phyloP scores from a whole-genome alignment of 2,888 invertebrate species.

The Phalangium opilio region DNA sequence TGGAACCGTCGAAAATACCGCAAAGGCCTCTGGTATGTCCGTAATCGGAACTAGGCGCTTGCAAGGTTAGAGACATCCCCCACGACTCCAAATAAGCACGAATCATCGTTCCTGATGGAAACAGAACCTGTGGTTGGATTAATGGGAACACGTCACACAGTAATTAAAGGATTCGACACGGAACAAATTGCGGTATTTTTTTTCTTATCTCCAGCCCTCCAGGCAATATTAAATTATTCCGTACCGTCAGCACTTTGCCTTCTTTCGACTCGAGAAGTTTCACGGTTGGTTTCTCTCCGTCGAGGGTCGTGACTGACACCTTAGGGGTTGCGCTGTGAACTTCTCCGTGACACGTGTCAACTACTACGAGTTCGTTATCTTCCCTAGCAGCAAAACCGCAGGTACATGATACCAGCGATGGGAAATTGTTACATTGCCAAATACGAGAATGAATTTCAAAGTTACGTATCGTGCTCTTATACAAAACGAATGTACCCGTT shows the following conservation, averaged over 20 bases:
- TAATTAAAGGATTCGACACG: too few relatives aligned
- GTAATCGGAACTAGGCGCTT: not conserved
- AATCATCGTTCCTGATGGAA: not conserved
- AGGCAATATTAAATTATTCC: not conserved
- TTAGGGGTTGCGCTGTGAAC: not conserved
- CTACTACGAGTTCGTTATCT: not conserved
- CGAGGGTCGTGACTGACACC: not conserved
- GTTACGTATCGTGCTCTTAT: not conserved
- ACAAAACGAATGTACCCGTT: constrained; percentile 3
- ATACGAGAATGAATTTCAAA: constrained; percentile 1
- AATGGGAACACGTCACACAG: too few relatives aligned
- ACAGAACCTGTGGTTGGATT: not conserved
- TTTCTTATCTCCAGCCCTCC: too few relatives aligned
- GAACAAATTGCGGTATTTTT: too few relatives aligned
- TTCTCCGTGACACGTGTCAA: not conserved
- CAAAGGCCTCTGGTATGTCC: constrained; percentile 1
- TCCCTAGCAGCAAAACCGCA: constrained; percentile 2
- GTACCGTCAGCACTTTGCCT: not conserved
- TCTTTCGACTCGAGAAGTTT: not conserved
- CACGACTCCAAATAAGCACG: not conserved
- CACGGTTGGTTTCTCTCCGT: not conserved
- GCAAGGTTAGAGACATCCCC: not conserved
- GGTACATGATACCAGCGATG: not conserved
- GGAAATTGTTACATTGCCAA: not conserved
- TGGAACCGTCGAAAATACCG: not conserved